Percentiles rank a stretch among this genome's conserved stretches.
These are phyloP conservation scores for Enteromius fasciolatus DNA, from an alignment of 2,797 vertebrate species.

Conservation along the genomic window DNA sequence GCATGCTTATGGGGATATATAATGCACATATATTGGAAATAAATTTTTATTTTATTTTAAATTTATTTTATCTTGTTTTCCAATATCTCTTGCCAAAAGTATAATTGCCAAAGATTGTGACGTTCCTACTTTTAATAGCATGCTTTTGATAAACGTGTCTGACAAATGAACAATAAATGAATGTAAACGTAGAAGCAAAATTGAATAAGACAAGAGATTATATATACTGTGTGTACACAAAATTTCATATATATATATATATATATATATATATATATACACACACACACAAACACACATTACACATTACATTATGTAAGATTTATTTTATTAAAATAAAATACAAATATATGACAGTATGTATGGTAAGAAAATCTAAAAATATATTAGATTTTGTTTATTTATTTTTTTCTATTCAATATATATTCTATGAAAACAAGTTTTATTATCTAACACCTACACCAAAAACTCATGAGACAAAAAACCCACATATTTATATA, in stretches of 20 bases:
- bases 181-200: background rate
- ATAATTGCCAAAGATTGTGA: background rate
- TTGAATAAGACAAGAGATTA: background rate
- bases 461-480: background rate
- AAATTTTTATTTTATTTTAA: too few species aligned
- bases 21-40: conserved; percentile 32
- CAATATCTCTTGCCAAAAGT: background rate
- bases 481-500: background rate
- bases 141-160: background rate
- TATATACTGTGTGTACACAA: background rate
- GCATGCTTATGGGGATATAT: conserved; percentile 29
- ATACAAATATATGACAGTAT: background rate
- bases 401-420: background rate
- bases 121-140: background rate
- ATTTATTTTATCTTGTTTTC: background rate
- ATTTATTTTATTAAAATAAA: background rate
- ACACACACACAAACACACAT: too few species aligned
- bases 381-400: background rate
- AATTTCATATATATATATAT: too few species aligned
- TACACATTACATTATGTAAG: background rate
- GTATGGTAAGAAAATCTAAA: background rate
- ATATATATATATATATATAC: too few species aligned
- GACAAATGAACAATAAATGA: background rate
- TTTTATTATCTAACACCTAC: background rate
- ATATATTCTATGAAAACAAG: background rate